Percentiles rank a stretch among this genome's conserved stretches.
phyloP scores from a whole-genome alignment of 1,140 invertebrate genomes.

The Nylanderia fulva region DNA sequence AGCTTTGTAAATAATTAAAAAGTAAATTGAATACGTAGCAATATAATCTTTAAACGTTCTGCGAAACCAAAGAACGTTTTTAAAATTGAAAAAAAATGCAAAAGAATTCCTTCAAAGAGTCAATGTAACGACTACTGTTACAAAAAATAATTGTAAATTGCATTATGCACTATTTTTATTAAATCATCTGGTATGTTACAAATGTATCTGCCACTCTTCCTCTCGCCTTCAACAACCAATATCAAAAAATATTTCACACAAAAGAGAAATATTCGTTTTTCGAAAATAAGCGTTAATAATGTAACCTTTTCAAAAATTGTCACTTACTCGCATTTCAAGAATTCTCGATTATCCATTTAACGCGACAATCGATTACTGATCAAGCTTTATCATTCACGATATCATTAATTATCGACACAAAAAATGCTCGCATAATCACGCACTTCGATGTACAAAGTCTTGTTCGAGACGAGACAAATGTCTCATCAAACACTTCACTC shows the following conservation, averaged over 20 bases:
- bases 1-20: background rate
- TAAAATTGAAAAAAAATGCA: background rate
- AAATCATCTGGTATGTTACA: background rate
- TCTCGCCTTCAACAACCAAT: background rate
- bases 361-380: slow-evolving; percentile 6
- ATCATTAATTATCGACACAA: slow-evolving; percentile 29
- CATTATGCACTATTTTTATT: background rate
- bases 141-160: background rate
- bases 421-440: slow-evolving; percentile 38
- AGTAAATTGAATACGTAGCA: background rate
- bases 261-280: background rate
- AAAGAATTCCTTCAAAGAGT: background rate
- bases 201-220: background rate
- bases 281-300: background rate
- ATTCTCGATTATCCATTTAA: background rate
- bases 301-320: background rate
- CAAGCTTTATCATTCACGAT: slow-evolving; percentile 11
- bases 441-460: background rate
- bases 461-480: background rate
- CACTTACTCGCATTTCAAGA: slow-evolving; percentile 15
- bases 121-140: background rate
- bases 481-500: slow-evolving; percentile 37
- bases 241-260: background rate
- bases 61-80: background rate
- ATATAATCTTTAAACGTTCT: background rate